These are phyloP conservation scores for Psittacus erithacus DNA, from an alignment of 2,113 vertebrate species.

Conservation along the genomic window DNA sequence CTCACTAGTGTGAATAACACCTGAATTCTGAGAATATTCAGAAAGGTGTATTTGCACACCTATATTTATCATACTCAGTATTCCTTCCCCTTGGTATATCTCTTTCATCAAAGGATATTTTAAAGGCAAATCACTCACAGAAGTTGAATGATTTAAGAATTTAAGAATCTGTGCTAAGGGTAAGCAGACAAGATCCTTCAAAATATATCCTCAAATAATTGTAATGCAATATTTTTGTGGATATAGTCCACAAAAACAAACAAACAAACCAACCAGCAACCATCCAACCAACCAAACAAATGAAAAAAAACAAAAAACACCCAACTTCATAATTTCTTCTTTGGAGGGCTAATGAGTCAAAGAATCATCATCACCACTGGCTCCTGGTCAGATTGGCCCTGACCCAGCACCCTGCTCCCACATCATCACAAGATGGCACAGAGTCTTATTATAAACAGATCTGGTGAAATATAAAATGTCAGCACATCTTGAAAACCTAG, in stretches of 20 bases:
- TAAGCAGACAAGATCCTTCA: not conserved
- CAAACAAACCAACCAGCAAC: not conserved
- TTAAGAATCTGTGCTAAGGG: not conserved
- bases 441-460: not conserved
- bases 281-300: too few species aligned
- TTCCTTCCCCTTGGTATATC: not conserved
- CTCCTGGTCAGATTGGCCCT: not conserved
- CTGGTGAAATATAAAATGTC: not conserved
- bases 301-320: not conserved
- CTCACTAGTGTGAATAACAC: not conserved
- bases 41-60: not conserved
- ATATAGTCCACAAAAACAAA: not conserved
- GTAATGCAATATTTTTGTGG: not conserved
- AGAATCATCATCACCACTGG: not conserved
- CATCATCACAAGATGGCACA: not conserved
- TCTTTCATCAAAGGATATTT: not conserved
- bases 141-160: not conserved
- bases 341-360: not conserved
- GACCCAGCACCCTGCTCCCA: not conserved
- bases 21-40: not conserved
- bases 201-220: not conserved
- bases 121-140: not conserved
- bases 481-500: not conserved
- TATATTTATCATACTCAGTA: not conserved
- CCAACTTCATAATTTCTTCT: not conserved